These are phyloP conservation scores for Drosophila funebris DNA, from an alignment of 1,140 invertebrate species.

Conservation along the genomic window DNA sequence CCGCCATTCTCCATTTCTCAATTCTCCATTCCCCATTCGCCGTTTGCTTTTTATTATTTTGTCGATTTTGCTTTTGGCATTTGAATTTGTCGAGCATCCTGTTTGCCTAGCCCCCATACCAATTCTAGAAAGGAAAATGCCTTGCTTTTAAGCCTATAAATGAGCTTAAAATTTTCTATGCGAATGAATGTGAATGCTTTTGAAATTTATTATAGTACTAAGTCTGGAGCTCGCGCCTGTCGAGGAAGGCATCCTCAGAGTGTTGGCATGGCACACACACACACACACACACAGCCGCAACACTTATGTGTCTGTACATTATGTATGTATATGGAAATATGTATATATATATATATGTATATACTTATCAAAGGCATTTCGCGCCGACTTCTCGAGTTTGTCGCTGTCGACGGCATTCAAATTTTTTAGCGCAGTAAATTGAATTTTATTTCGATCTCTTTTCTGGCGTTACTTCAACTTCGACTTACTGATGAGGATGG, in stretches of 20 bases:
- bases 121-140: constrained; percentile 12
- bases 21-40: constrained; percentile 27
- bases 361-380: constrained; percentile 66
- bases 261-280: constrained; percentile 18
- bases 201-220: constrained; percentile 74
- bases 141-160: constrained; percentile 78
- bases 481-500: neutral
- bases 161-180: constrained; percentile 83
- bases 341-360: constrained; percentile 26
- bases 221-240: neutral
- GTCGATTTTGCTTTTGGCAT: constrained; percentile 65
- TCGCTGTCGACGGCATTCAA: constrained; percentile 53
- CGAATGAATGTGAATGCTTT: constrained; percentile 81
- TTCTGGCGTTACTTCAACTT: constrained; percentile 23
- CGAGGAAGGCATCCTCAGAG: constrained; percentile 6
- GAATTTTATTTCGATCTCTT: constrained; percentile 80
- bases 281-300: constrained; percentile 21
- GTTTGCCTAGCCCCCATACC: constrained; percentile 33
- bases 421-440: constrained; percentile 72
- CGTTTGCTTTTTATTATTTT: constrained; percentile 68
- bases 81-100: constrained; percentile 73
- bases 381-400: constrained; percentile 24
- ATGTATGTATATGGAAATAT: constrained; percentile 1
- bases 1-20: constrained; percentile 44
- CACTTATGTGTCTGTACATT: neutral